phyloP scores from a whole-genome alignment of 2,888 invertebrate genomes.

The Andrena trimmerana region DNA sequence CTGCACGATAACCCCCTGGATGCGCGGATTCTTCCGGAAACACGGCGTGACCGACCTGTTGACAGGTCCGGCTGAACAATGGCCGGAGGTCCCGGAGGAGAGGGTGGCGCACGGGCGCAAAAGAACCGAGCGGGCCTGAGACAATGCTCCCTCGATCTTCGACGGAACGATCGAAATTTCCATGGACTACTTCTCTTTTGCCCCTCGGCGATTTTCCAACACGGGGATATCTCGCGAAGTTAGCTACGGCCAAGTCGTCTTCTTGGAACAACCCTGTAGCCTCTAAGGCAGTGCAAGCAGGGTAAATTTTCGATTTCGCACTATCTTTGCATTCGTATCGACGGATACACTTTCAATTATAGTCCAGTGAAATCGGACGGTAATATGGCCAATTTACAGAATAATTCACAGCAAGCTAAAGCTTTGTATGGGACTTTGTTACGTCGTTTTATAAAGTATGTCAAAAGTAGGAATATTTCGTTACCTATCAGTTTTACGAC shows the following conservation, averaged over 20 bases:
- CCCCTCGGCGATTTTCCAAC: neutral
- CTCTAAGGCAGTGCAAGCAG: no score
- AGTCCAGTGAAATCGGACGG: no score
- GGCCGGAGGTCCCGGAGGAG: conserved; percentile 60
- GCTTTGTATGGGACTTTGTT: no score
- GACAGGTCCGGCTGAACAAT: conserved; percentile 74
- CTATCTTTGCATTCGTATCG: no score
- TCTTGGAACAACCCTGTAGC: neutral
- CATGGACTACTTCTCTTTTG: conserved; percentile 20
- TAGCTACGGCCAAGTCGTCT: conserved; percentile 5
- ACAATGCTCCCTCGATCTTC: conserved; percentile 72
- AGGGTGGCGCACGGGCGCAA: conserved; percentile 7
- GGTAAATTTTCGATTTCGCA: neutral
- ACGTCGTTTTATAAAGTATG: no score
- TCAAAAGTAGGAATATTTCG: no score
- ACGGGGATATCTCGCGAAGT: neutral
- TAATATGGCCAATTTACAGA: no score
- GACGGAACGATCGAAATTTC: conserved; percentile 44
- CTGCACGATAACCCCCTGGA: conserved; percentile 75
- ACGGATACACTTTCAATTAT: no score
- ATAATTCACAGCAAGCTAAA: no score
- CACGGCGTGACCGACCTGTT: conserved; percentile 73
- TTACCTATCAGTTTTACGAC: no score
- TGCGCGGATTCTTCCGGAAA: conserved; percentile 71
- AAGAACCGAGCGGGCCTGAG: conserved; percentile 41